These are phyloP conservation scores for Erannis defoliaria DNA, from an alignment of 2,888 invertebrate genomes.

Conservation along the genomic window DNA sequence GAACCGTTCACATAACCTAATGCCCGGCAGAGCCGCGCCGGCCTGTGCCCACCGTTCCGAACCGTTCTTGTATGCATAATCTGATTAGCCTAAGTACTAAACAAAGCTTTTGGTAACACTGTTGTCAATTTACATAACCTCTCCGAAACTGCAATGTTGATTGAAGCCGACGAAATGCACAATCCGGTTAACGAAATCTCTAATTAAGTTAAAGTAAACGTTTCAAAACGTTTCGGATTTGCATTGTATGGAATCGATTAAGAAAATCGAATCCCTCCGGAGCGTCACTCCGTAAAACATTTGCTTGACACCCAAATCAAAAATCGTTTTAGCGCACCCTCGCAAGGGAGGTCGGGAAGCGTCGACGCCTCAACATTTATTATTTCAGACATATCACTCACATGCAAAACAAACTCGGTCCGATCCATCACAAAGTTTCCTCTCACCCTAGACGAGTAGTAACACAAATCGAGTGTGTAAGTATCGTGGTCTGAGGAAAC, in stretches of 20 bases:
- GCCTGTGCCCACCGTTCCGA: conserved; percentile 67
- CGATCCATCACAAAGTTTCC: conserved; percentile 86
- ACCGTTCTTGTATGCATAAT: conserved; percentile 85
- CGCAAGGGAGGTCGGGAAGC: conserved; percentile 72
- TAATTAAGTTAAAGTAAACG: conserved; percentile 51
- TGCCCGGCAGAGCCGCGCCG: conserved; percentile 56
- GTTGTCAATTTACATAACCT: conserved; percentile 71
- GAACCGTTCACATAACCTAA: conserved; percentile 79
- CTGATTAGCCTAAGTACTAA: conserved; percentile 84
- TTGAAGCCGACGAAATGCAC: conserved; percentile 61
- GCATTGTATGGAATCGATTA: conserved; percentile 81
- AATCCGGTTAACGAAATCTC: conserved; percentile 54
- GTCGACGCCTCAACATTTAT: conserved; percentile 87
- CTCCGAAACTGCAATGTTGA: conserved; percentile 55
- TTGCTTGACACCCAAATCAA: conserved; percentile 87
- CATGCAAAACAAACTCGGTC: conserved; percentile 87
- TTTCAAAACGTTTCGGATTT: conserved; percentile 56
- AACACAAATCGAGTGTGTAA: conserved; percentile 85
- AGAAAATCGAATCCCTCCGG: conserved; percentile 83
- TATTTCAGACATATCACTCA: conserved; percentile 87
- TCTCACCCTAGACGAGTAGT: conserved; percentile 61
- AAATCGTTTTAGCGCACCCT: conserved; percentile 86
- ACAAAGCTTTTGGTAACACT: conserved; percentile 76
- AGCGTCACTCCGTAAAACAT: conserved; percentile 84
- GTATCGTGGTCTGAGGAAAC: conserved; percentile 73